Percentiles rank a stretch among this genome's conserved stretches.
Evolutionary conservation across 1,140 invertebrate genomes (phyloP).

Genomic region (Hypothenemus hampei): DNA sequence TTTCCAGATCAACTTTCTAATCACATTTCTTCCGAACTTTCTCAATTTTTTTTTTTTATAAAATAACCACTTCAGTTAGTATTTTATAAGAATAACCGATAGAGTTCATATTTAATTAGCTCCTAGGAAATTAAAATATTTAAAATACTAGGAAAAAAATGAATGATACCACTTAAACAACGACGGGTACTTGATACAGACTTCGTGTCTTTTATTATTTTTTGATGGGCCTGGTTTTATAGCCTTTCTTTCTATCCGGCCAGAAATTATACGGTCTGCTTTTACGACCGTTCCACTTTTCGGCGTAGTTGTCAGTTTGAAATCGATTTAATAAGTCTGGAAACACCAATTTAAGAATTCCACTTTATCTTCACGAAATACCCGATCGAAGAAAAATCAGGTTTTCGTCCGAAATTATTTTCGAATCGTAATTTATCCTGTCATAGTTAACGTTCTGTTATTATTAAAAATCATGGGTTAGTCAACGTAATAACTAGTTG

Average conservation of each 20-base stretch:
- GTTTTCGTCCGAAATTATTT: background rate
- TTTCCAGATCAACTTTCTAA: too few species aligned
- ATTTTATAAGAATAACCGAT: too few species aligned
- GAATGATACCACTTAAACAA: conserved; percentile 13
- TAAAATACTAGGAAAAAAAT: conserved; percentile 12
- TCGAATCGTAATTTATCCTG: background rate
- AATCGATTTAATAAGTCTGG: conserved; percentile 18
- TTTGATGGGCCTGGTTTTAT: conserved; percentile 20
- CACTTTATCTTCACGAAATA: background rate
- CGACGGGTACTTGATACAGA: conserved; percentile 16
- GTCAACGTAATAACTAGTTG: too few species aligned
- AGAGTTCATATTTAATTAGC: too few species aligned
- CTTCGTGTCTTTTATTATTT: conserved; percentile 20
- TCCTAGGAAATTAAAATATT: too few species aligned
- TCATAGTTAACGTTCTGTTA: too few species aligned
- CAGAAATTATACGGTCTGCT: conserved; percentile 21
- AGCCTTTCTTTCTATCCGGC: conserved; percentile 17
- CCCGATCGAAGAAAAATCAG: too few species aligned
- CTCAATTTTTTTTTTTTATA: too few species aligned
- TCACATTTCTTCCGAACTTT: too few species aligned
- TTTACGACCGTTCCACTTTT: conserved; percentile 24
- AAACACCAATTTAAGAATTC: conserved; percentile 15
- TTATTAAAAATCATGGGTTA: too few species aligned
- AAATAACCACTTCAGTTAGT: too few species aligned
- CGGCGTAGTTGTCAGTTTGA: conserved; percentile 17